phyloP scores from a whole-genome alignment of 2,113 vertebrate species.

The Epinephelus moara region DNA sequence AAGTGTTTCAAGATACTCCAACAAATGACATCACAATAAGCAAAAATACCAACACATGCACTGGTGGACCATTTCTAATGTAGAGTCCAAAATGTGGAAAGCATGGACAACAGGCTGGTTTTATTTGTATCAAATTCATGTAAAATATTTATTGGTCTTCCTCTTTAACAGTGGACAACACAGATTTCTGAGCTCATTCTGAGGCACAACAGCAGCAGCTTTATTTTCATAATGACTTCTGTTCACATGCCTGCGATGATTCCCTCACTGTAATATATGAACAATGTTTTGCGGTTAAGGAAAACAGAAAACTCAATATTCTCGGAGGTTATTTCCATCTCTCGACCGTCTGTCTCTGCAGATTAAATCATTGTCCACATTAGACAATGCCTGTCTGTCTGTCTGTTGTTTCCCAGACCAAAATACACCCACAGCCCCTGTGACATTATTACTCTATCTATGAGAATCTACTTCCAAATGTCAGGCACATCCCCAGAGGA shows the following conservation, averaged over 20 bases:
- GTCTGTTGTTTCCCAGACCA: constrained; percentile 51
- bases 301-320: constrained; percentile 61
- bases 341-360: constrained; percentile 38
- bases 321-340: constrained; percentile 53
- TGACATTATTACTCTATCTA: constrained; percentile 80
- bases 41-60: too few relatives aligned
- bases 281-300: constrained; percentile 29
- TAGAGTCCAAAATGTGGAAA: neutral
- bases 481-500: constrained; percentile 75
- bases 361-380: constrained; percentile 65
- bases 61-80: too few relatives aligned
- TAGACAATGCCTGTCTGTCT: constrained; percentile 58
- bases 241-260: constrained; percentile 24
- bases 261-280: constrained; percentile 3
- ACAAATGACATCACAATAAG: too few relatives aligned
- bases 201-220: neutral
- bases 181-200: neutral
- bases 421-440: constrained; percentile 65
- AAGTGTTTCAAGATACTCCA: too few relatives aligned
- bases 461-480: constrained; percentile 79
- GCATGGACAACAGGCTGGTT: neutral
- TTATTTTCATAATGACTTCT: constrained; percentile 14
- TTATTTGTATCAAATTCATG: neutral
- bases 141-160: neutral
- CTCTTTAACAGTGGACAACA: neutral